These are phyloP conservation scores for Porites evermanni DNA, from an alignment of 92 coral and sea anemone genomes.

Conservation along the genomic window DNA sequence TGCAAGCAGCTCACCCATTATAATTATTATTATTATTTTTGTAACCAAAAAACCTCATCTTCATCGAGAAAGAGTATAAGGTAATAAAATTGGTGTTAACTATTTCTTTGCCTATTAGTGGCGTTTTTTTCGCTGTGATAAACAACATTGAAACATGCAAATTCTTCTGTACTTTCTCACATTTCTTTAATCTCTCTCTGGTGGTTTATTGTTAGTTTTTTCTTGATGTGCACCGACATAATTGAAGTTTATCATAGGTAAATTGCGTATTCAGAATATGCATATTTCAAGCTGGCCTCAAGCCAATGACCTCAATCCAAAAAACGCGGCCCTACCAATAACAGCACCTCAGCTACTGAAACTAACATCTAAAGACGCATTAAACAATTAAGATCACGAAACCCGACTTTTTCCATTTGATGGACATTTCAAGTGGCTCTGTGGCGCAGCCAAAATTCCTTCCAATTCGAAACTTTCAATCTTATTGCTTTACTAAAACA, in stretches of 20 bases:
- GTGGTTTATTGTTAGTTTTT: conserved; percentile 14
- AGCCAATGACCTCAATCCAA: conserved; percentile 28
- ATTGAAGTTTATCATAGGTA: conserved; percentile 23
- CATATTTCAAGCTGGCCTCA: conserved; percentile 42
- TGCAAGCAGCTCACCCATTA: conserved; percentile 49
- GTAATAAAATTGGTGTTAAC: conserved; percentile 37
- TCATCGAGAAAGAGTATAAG: conserved; percentile 19
- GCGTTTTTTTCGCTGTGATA: neutral
- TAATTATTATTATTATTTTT: neutral
- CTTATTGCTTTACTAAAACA: conserved; percentile 1
- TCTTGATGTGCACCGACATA: conserved; percentile 11
- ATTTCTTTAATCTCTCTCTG: neutral
- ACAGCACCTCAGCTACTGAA: conserved; percentile 19
- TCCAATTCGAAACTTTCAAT: conserved; percentile 32
- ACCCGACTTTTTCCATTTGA: conserved; percentile 35
- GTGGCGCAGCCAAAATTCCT: conserved; percentile 41
- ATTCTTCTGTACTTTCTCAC: neutral
- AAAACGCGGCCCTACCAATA: neutral
- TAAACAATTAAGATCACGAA: conserved; percentile 11
- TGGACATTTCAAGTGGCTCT: conserved; percentile 39
- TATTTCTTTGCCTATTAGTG: conserved; percentile 5
- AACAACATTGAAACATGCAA: conserved; percentile 21
- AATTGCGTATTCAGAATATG: conserved; percentile 48
- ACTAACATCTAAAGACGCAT: conserved; percentile 15
- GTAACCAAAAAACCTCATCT: neutral